Evolutionary conservation across 2,888 invertebrate genomes (phyloP).

Genomic region (Phalera bucephala): DNA sequence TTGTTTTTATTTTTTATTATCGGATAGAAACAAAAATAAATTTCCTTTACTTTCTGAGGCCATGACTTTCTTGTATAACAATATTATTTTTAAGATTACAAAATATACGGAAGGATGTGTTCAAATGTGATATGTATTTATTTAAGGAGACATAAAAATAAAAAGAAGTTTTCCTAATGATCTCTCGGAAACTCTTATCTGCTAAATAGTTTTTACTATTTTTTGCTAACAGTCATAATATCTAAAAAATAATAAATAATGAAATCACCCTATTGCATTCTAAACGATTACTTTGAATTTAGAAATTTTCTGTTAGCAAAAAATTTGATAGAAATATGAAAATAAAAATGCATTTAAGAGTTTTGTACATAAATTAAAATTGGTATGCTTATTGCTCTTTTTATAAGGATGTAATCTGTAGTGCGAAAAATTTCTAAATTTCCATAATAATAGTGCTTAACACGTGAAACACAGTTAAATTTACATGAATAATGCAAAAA

Average conservation of each 20-base stretch:
- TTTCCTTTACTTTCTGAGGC: constrained; percentile 11
- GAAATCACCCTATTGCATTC: too few relatives aligned
- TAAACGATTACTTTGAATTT: neutral
- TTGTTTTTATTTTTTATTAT: too few relatives aligned
- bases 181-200: constrained; percentile 80
- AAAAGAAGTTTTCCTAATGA: constrained; percentile 80
- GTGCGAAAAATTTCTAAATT: constrained; percentile 66
- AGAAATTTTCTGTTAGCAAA: constrained; percentile 28
- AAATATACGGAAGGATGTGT: constrained; percentile 74
- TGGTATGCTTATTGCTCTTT: constrained; percentile 73
- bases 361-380: constrained; percentile 80
- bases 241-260: neutral
- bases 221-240: constrained; percentile 36
- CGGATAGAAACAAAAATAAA: constrained; percentile 11
- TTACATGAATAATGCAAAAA: constrained; percentile 31
- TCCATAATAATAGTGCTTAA: constrained; percentile 41
- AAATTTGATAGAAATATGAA: constrained; percentile 25
- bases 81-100: constrained; percentile 51
- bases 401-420: constrained; percentile 58
- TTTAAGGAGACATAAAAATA: constrained; percentile 66
- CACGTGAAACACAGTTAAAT: constrained; percentile 16
- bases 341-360: constrained; percentile 57
- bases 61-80: constrained; percentile 12
- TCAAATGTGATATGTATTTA: constrained; percentile 81
- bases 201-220: constrained; percentile 41